Conservation (phyloP, 2,888 invertebrate species). For the Drosophila cyrtoloma region DNA sequence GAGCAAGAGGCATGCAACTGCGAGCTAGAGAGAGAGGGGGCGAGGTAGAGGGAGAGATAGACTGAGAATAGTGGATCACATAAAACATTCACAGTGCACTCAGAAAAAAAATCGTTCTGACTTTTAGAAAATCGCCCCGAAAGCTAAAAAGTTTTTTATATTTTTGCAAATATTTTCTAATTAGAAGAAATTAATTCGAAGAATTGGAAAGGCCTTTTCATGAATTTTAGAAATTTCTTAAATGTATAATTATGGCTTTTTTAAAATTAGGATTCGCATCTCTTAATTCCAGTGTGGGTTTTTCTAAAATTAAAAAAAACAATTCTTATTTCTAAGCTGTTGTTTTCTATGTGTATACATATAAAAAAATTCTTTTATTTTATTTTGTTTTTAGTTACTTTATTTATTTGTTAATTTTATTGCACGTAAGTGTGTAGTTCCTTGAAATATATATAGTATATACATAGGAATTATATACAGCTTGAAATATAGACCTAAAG, state of each 20-base stretch:
- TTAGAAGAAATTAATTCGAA: neutral
- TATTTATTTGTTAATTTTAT: neutral
- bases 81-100: conserved; percentile 49
- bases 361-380: too few species aligned
- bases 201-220: neutral
- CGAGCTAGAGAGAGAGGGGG: neutral
- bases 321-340: neutral
- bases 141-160: neutral
- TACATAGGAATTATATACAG: neutral
- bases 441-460: neutral
- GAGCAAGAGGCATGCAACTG: neutral
- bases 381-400: neutral
- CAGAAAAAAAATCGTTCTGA: neutral
- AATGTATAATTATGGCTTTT: too few species aligned
- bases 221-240: neutral
- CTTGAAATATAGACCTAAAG: neutral
- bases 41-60: conserved; percentile 3
- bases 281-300: neutral
- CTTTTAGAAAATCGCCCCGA: neutral
- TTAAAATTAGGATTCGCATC: too few species aligned
- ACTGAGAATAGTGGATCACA: conserved; percentile 37
- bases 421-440: neutral
- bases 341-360: neutral
- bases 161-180: neutral
- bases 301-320: neutral